A percentile compares a stretch with the other conserved stretches of the same genome.
Evolutionary conservation across 2,888 invertebrate species (phyloP).

Genomic region (Strigamia maritima): DNA sequence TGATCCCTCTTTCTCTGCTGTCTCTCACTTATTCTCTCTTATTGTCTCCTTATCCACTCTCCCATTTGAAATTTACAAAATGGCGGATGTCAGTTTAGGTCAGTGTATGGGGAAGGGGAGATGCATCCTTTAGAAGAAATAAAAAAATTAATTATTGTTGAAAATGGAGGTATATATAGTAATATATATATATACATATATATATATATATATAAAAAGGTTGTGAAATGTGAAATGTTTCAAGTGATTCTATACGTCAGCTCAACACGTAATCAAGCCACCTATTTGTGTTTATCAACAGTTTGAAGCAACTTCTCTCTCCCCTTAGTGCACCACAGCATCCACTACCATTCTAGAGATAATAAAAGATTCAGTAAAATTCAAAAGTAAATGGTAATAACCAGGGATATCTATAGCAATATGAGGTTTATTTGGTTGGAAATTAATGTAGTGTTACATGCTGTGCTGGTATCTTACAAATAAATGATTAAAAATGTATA

Average conservation of each 20-base stretch:
- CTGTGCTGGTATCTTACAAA: too few relatives aligned
- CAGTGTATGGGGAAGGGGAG: neutral
- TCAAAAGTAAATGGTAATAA: neutral
- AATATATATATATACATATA: neutral
- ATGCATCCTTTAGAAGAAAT: neutral
- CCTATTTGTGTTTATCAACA: neutral
- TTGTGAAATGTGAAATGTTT: neutral
- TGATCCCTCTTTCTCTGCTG: neutral
- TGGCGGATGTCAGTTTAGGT: neutral
- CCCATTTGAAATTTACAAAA: neutral
- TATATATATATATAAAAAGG: neutral
- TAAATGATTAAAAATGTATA: too few relatives aligned
- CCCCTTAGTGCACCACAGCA: neutral
- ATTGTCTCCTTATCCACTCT: neutral
- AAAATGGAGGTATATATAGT: neutral
- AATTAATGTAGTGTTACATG: too few relatives aligned
- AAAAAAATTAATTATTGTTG: neutral
- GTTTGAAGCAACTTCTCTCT: neutral
- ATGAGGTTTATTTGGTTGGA: too few relatives aligned
- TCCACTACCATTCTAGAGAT: neutral
- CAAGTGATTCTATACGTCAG: neutral
- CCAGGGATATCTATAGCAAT: too few relatives aligned
- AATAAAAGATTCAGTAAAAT: neutral
- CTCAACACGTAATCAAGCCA: constrained; percentile 19
- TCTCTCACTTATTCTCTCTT: neutral